Conservation (phyloP, 2,797 vertebrate genomes). For the Choloepus didactylus region DNA sequence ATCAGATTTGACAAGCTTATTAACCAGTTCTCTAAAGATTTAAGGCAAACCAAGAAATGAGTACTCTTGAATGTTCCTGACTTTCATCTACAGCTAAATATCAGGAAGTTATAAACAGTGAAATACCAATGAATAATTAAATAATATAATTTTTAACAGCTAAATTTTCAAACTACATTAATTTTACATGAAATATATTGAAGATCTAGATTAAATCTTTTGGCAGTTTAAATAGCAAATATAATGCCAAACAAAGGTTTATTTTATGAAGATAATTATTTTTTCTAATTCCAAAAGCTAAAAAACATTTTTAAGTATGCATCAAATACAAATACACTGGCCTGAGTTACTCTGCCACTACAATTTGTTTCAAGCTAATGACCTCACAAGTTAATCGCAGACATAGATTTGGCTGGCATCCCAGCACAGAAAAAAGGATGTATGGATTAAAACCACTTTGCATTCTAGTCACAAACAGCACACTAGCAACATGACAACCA, state of each 20-base stretch:
- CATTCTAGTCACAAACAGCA: constrained; percentile 87
- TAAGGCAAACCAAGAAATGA: not conserved
- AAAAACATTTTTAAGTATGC: constrained; percentile 45
- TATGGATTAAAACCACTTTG: constrained; percentile 89
- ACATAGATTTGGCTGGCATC: constrained; percentile 86
- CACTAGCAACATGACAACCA: constrained; percentile 87
- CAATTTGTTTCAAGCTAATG: constrained; percentile 82
- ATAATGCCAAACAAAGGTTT: not conserved
- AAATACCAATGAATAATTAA: not conserved
- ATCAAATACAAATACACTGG: constrained; percentile 49
- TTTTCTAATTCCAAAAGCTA: constrained; percentile 63
- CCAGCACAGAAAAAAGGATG: constrained; percentile 87
- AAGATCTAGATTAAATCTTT: not conserved
- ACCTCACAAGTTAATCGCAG: constrained; percentile 87
- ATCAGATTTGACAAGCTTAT: not conserved
- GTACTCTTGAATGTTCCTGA: not conserved
- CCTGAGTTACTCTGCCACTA: constrained; percentile 9
- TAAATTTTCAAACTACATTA: not conserved
- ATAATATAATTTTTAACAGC: not conserved
- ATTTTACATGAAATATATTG: constrained; percentile 9
- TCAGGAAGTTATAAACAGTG: not conserved
- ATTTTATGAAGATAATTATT: constrained; percentile 30
- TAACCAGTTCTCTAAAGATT: not conserved
- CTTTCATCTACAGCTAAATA: not conserved
- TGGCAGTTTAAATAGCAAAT: not conserved